phyloP scores from a whole-genome alignment of 2,888 invertebrate species.

The Mantis religiosa region DNA sequence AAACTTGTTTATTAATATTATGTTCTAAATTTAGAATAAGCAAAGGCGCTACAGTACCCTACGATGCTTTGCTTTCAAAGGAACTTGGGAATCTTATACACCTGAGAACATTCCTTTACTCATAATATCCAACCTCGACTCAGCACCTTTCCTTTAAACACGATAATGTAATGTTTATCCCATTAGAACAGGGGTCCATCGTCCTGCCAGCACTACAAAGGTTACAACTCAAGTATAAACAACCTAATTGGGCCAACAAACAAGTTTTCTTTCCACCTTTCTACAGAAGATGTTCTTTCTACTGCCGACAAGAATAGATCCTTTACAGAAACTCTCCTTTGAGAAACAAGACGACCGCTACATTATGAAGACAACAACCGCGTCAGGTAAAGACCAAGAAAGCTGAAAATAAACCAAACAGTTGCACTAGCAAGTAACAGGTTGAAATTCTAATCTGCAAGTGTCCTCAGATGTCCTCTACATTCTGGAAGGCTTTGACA shows the following conservation, averaged over 20 bases:
- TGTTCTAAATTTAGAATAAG: too few relatives aligned
- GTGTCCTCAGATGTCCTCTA: too few relatives aligned
- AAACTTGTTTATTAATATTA: too few relatives aligned
- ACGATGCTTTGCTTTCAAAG: background rate
- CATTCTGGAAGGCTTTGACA: too few relatives aligned
- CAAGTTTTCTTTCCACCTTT: background rate
- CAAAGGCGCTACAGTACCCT: background rate
- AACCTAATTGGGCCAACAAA: background rate
- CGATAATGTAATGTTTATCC: background rate
- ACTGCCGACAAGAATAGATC: background rate
- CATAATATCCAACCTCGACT: background rate
- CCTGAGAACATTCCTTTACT: background rate
- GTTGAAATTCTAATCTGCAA: too few relatives aligned
- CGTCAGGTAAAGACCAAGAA: too few relatives aligned
- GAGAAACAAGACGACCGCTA: background rate
- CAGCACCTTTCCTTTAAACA: background rate
- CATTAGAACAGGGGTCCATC: background rate
- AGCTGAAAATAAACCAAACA: too few relatives aligned
- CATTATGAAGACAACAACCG: background rate
- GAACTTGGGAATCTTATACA: background rate
- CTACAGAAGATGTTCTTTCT: background rate
- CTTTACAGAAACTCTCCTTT: background rate
- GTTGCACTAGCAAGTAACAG: too few relatives aligned
- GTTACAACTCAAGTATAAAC: background rate
- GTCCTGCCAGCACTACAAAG: background rate